Evolutionary conservation across 2,888 invertebrate genomes (phyloP).

Genomic region (Thera obeliscata): DNA sequence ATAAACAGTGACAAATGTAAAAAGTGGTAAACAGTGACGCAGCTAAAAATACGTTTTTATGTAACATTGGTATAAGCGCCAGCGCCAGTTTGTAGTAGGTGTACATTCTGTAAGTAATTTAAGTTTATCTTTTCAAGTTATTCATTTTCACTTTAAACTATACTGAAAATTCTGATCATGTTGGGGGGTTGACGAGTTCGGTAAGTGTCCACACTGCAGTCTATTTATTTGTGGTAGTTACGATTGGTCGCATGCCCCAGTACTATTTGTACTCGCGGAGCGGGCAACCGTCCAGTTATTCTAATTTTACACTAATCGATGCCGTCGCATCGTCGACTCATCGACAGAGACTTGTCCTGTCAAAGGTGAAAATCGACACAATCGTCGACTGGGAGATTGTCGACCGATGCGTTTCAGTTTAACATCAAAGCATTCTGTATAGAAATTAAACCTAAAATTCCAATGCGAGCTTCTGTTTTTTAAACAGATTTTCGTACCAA

Average conservation of each 20-base stretch:
- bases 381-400: slow-evolving; percentile 28
- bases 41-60: too few species aligned
- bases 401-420: slow-evolving; percentile 1
- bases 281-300: slow-evolving; percentile 84
- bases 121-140: neutral
- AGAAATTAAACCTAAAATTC: neutral
- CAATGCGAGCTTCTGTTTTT: neutral
- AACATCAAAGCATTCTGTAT: slow-evolving; percentile 1
- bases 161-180: neutral
- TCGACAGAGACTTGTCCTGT: slow-evolving; percentile 72
- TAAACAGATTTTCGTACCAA: neutral
- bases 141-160: neutral
- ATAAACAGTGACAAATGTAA: too few species aligned
- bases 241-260: slow-evolving; percentile 84
- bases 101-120: neutral
- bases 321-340: slow-evolving; percentile 75
- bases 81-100: neutral
- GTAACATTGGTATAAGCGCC: too few species aligned
- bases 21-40: too few species aligned
- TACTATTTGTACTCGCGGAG: slow-evolving; percentile 80
- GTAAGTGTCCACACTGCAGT: slow-evolving; percentile 65
- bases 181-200: slow-evolving; percentile 61
- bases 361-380: slow-evolving; percentile 56
- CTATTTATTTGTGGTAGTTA: slow-evolving; percentile 80
- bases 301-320: slow-evolving; percentile 84